These are phyloP conservation scores for Helostoma temminkii DNA, from an alignment of 2,797 vertebrate species.

Conservation along the genomic window DNA sequence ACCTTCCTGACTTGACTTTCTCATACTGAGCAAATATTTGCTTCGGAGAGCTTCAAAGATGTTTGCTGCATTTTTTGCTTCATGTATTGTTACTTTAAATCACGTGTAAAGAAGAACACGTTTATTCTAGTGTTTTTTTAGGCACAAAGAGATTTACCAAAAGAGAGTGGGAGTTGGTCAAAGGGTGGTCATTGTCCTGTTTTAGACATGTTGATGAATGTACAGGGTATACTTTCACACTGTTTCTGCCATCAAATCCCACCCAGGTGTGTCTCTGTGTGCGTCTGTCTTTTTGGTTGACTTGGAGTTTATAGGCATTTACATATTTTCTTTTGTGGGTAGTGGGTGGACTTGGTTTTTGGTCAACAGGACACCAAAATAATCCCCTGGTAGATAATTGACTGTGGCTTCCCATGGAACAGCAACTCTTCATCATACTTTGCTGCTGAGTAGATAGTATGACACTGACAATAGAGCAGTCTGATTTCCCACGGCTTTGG, in stretches of 20 bases:
- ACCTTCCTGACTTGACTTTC: constrained; percentile 38
- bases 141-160: constrained; percentile 23
- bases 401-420: neutral
- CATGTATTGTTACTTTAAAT: constrained; percentile 45
- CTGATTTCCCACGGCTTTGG: neutral
- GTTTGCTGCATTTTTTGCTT: constrained; percentile 40
- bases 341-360: constrained; percentile 11
- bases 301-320: constrained; percentile 7
- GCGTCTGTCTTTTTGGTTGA: constrained; percentile 19
- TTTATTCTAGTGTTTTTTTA: constrained; percentile 35
- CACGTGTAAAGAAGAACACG: neutral
- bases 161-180: neutral
- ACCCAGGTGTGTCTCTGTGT: constrained; percentile 18
- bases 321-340: constrained; percentile 20
- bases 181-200: constrained; percentile 61
- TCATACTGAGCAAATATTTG: constrained; percentile 63
- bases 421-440: neutral
- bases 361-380: neutral
- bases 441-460: neutral
- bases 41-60: constrained; percentile 50
- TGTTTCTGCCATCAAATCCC: constrained; percentile 62
- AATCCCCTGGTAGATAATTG: neutral
- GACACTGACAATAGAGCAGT: neutral
- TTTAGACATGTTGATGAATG: constrained; percentile 81
- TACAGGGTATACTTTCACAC: constrained; percentile 87